These are phyloP conservation scores for Hirtodrosophila histrioides DNA, from an alignment of 2,888 invertebrate species.

Conservation along the genomic window DNA sequence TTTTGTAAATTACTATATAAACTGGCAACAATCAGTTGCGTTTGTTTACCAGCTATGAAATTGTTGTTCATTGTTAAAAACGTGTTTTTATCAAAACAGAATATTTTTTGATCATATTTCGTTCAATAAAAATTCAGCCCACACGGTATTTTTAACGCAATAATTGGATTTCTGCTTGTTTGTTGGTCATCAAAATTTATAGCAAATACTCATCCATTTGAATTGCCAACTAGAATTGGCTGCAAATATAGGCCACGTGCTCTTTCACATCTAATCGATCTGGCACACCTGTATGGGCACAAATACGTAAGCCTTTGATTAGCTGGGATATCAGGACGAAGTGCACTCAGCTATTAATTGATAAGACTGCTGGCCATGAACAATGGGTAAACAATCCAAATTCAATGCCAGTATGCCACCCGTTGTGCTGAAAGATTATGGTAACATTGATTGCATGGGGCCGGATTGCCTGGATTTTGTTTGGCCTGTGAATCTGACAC, in stretches of 20 bases:
- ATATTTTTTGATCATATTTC: too few relatives aligned
- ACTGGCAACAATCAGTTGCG: too few relatives aligned
- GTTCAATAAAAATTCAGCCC: too few relatives aligned
- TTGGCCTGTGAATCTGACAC: conserved; percentile 38
- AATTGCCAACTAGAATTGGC: neutral
- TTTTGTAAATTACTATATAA: too few relatives aligned
- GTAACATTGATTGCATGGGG: conserved; percentile 28
- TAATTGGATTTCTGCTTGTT: too few relatives aligned
- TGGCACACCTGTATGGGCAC: neutral
- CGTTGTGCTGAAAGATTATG: conserved; percentile 22
- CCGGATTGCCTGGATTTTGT: conserved; percentile 22
- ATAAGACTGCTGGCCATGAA: conserved; percentile 18
- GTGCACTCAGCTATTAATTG: conserved; percentile 33
- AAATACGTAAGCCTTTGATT: conserved; percentile 7
- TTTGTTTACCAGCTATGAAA: too few relatives aligned
- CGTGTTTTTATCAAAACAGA: too few relatives aligned
- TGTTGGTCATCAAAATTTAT: too few relatives aligned
- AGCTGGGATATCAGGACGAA: neutral
- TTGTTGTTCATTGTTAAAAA: too few relatives aligned
- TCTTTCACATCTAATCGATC: neutral
- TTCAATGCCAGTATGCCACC: neutral
- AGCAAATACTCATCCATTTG: too few relatives aligned
- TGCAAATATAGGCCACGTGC: conserved; percentile 3
- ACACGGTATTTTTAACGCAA: too few relatives aligned
- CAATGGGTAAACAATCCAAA: conserved; percentile 18